Conservation (phyloP, 2,797 vertebrate genomes). For the Melanotaenia maccullochi region DNA sequence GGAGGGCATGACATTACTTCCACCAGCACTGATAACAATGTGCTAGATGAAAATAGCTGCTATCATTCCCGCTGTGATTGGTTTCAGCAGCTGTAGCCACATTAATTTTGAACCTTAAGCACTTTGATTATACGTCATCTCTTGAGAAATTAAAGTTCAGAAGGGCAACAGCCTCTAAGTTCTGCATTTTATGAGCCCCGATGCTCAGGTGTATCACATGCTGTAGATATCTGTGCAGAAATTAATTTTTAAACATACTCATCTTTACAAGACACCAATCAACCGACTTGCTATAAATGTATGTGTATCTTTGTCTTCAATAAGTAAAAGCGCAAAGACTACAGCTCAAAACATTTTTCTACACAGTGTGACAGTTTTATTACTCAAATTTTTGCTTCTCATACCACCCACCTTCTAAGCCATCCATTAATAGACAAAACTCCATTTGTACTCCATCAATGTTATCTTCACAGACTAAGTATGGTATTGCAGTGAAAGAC, state of each 20-base stretch:
- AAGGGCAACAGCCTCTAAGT: background rate
- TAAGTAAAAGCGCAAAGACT: constrained; percentile 7
- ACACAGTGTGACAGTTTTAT: constrained; percentile 53
- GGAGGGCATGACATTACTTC: constrained; percentile 10
- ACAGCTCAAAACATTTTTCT: constrained; percentile 19
- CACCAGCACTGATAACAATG: constrained; percentile 24
- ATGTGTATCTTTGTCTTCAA: constrained; percentile 9
- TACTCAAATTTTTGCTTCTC: constrained; percentile 49
- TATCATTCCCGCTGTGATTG: constrained; percentile 21
- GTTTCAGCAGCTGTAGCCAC: constrained; percentile 20
- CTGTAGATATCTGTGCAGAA: background rate
- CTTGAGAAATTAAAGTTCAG: constrained; percentile 23
- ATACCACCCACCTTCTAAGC: constrained; percentile 49
- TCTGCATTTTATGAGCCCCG: background rate
- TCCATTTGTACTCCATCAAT: constrained; percentile 51
- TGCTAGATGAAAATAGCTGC: constrained; percentile 38
- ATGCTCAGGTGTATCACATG: constrained; percentile 3
- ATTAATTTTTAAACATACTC: background rate
- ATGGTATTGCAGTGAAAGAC: constrained; percentile 61
- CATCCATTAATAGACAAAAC: constrained; percentile 67
- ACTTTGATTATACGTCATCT: constrained; percentile 18
- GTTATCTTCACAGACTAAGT: constrained; percentile 68
- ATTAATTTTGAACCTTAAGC: constrained; percentile 22
- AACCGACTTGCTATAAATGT: background rate
- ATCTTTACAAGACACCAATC: background rate